These are phyloP conservation scores for Eumerus sabulonum DNA, from an alignment of 2,888 invertebrate species.

Conservation along the genomic window DNA sequence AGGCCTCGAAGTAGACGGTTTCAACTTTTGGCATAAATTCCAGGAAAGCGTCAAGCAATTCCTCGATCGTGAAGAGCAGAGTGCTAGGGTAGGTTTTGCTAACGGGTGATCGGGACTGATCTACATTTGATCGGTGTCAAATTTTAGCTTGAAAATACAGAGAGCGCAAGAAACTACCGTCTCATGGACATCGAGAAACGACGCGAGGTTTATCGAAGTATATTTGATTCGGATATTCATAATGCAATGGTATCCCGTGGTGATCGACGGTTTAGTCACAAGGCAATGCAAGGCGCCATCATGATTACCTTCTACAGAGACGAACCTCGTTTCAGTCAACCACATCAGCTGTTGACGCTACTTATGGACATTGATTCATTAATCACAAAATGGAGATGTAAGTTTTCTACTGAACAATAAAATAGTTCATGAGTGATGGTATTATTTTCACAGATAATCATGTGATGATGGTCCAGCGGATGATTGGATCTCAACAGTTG, in stretches of 20 bases:
- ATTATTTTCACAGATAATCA: slow-evolving; percentile 90
- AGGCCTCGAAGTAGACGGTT: slow-evolving; percentile 89
- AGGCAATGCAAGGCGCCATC: slow-evolving; percentile 96
- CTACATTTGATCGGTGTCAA: neutral
- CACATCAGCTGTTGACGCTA: slow-evolving; percentile 95
- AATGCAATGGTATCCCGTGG: slow-evolving; percentile 91
- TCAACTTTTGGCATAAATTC: slow-evolving; percentile 97
- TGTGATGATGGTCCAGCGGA: slow-evolving; percentile 98
- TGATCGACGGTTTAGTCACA: slow-evolving; percentile 87
- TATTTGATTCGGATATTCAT: slow-evolving; percentile 92
- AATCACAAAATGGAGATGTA: slow-evolving; percentile 99
- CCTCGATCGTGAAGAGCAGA: slow-evolving; percentile 84
- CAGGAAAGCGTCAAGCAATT: slow-evolving; percentile 85
- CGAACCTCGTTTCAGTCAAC: slow-evolving; percentile 98
- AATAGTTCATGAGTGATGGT: slow-evolving; percentile 1
- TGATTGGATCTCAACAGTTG: slow-evolving; percentile 97
- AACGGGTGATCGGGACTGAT: neutral
- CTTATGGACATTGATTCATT: slow-evolving; percentile 99
- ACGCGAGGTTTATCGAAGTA: slow-evolving; percentile 91
- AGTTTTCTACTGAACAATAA: slow-evolving; percentile 75
- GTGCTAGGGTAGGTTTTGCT: slow-evolving; percentile 79
- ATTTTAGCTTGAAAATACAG: slow-evolving; percentile 82
- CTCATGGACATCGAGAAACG: slow-evolving; percentile 88
- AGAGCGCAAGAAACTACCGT: slow-evolving; percentile 83
- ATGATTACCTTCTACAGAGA: slow-evolving; percentile 99